Conservation (phyloP, 53 echinoderm and acorn worm genomes). For the Patiria pectinifera region DNA sequence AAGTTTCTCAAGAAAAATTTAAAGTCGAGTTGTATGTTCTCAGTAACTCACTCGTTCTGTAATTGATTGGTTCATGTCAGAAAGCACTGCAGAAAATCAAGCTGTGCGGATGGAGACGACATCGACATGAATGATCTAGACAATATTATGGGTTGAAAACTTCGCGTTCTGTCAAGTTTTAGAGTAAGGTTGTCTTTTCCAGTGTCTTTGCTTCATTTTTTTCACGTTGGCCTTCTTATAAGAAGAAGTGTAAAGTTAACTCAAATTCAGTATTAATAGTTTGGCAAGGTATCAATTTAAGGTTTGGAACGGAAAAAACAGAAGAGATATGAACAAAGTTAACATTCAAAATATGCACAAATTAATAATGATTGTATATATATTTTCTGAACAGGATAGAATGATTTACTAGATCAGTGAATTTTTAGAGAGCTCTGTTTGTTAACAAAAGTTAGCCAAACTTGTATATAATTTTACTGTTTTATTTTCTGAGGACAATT, state of each 20-base stretch:
- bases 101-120: too few species aligned
- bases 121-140: too few species aligned
- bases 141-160: not conserved
- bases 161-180: not conserved
- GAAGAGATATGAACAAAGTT: too few species aligned
- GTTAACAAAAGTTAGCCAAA: not conserved
- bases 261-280: not conserved
- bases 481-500: not conserved
- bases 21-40: not conserved
- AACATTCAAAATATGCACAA: not conserved
- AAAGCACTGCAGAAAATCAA: not conserved
- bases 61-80: not conserved
- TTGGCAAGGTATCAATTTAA: not conserved
- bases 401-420: not conserved
- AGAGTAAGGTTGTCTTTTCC: too few species aligned
- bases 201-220: too few species aligned
- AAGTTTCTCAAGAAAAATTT: not conserved
- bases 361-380: not conserved
- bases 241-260: too few species aligned
- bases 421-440: not conserved
- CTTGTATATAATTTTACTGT: not conserved
- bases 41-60: not conserved
- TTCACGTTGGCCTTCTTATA: too few species aligned
- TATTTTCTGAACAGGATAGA: not conserved
- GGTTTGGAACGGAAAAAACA: too few species aligned